Evolutionary conservation across 2,797 vertebrate species (phyloP), one percentile per base, ranked within the genome.

Genomic region (Loris lydekkerianus): DNA sequence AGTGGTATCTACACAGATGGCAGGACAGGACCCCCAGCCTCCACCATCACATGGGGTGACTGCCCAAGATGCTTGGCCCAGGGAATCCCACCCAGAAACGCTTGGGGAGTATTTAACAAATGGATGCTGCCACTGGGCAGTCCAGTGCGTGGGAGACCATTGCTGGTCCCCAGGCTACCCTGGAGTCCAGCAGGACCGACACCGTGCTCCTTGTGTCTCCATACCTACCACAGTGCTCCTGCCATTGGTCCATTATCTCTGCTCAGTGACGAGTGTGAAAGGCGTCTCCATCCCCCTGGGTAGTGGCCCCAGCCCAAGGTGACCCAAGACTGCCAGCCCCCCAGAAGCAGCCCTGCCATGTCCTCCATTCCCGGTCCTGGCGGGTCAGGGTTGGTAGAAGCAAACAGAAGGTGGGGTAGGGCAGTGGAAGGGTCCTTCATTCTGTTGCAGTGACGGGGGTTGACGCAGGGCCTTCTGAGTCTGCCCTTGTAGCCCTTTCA

Each of bases 201-300:
- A 1, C 15, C 9, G 3, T 80, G 65, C 17, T 77, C n/a, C 40
- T 21, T 69, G 6, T 23, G 10, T 60, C 40, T 60, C 10, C 23
- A 0, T 40, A n/a, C 21, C 1, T 20, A 3, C 10, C 20, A 10
- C 14, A 1, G 29, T 58, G 13, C 69, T 23, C 1, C 18, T 89
- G 2, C 21, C 21, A 0, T 53, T 56, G 40, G 27, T 29, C 27
- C 73, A 60, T 56, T 63, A 8, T 9, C 18, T 37, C 29, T 37
- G 61, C 15, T 40, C 27, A 5, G 8, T 8, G 29, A 69, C 27
- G 25, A 31, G 13, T 58, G 34, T 65, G 23, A 80, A 25, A n/a
- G 23, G 53, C 8, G 40, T 46, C 34, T 18, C 34, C 61, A 18
- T 37, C 17, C 43, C n/a, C 17, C n/a, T 1, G 21, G n/a, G 25